Base-by-base conservation (phyloP, 2,888 invertebrate species). In the Nipponacmea schrenckii region DNA sequence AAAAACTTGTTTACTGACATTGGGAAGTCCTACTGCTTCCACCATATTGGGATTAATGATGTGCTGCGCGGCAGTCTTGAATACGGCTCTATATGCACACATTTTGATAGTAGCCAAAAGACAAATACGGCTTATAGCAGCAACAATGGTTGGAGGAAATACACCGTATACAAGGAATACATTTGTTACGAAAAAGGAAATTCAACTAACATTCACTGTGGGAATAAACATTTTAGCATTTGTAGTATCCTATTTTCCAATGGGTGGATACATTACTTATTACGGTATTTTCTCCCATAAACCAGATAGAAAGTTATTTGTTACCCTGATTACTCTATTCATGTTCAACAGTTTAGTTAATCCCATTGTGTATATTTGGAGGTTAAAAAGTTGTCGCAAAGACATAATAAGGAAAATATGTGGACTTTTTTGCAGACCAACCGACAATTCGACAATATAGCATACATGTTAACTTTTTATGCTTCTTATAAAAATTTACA, bases 141-240 rank as follows among this genome's bases (percentile, higher is more conserved):
- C 56, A 56, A 56, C 56, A 24, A 56, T 56, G 56, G 56, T 56
- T 56, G 56, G 56, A 24, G 56, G 56, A 56, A 56, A 56, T 15
- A 56, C 20, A 5, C 24, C 56, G 14, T 20, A 12, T 2, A 56
- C 24, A 2, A 24, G 56, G n/a, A 56, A 0, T 24, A 14, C 1
- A 24, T 56, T 24, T 14, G 20, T 24, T 20, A 56, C 20, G 20
- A 56, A 56, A 56, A 12, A 20, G 10, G 56, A 56, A 12, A 24
- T 56, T 24, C 56, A 20, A 10, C 12, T 24, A 24, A 56, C 56
- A 12, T 8, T 56, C 20, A 56, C 56, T 56, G 56, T 56, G 2
- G 56, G 56, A 15, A 56, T 56, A 7, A 56, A 24, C 24, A 12
- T 56, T 0, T 4, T 20, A 24, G 24, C 24, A 12, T 56, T 56